Percentiles rank a stretch among this genome's conserved stretches.
These are phyloP conservation scores for Marmota monax DNA, from an alignment of 2,113 vertebrate genomes.

Conservation along the genomic window DNA sequence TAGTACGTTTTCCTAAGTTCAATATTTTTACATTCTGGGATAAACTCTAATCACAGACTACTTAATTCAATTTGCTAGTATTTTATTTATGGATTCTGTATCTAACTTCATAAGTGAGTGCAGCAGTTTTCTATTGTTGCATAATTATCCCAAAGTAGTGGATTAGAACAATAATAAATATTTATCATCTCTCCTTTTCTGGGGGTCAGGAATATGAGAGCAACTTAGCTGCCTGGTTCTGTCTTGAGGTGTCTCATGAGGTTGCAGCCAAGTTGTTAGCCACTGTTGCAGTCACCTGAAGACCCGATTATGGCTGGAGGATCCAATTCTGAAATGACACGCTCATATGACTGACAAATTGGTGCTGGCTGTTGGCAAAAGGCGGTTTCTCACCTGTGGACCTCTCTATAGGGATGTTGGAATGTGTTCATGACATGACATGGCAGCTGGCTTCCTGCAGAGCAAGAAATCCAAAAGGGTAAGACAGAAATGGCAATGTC, in stretches of 20 bases:
- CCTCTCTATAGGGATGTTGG: not conserved
- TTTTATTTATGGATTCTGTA: slow-evolving; percentile 32
- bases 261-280: not conserved
- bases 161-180: slow-evolving; percentile 34
- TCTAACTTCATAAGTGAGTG: not conserved
- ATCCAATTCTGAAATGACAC: not conserved
- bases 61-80: slow-evolving; percentile 17
- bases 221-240: not conserved
- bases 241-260: not conserved
- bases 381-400: not conserved
- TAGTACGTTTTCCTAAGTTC: slow-evolving; percentile 32
- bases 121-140: not conserved
- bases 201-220: not conserved
- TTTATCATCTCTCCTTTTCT: not conserved
- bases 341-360: not conserved
- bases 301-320: not conserved
- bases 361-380: not conserved
- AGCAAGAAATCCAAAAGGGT: not conserved
- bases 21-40: not conserved
- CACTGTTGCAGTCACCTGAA: not conserved
- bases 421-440: not conserved
- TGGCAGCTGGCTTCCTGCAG: not conserved
- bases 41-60: not conserved
- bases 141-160: not conserved
- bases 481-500: not conserved